phyloP scores from a whole-genome alignment of 2,797 vertebrate species.

The Macroramphosus scolopax region DNA sequence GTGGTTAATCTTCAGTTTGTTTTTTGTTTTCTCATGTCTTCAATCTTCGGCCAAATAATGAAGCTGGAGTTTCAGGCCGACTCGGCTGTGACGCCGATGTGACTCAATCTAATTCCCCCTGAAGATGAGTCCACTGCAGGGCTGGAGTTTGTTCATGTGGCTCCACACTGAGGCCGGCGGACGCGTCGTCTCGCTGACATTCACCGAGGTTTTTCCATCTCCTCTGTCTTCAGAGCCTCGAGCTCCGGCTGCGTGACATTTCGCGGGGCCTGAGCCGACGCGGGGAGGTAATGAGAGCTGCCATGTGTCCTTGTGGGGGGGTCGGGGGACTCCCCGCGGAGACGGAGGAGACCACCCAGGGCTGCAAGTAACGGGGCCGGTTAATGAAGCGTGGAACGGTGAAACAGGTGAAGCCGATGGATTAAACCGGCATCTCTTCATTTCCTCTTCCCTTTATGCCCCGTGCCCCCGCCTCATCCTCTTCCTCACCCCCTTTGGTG shows the following conservation, averaged over 20 bases:
- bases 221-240: constrained; percentile 27
- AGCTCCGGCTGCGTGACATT: constrained; percentile 65
- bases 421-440: constrained; percentile 44
- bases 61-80: too few relatives aligned
- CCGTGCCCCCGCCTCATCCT: not conserved
- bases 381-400: constrained; percentile 60
- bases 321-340: constrained; percentile 12
- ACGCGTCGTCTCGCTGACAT: constrained; percentile 14
- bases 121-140: too few relatives aligned
- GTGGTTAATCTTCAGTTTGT: too few relatives aligned
- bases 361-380: constrained; percentile 6
- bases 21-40: too few relatives aligned
- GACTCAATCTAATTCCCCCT: too few relatives aligned
- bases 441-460: constrained; percentile 6
- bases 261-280: constrained; percentile 40
- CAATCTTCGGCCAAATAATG: too few relatives aligned
- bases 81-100: too few relatives aligned
- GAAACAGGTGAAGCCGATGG: constrained; percentile 49
- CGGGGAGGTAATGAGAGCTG: constrained; percentile 45
- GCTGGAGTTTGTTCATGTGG: too few relatives aligned
- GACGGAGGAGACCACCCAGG: constrained; percentile 18
- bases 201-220: constrained; percentile 5
- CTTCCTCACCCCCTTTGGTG: not conserved
- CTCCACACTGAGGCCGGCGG: too few relatives aligned
- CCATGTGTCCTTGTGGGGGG: constrained; percentile 39